Base-by-base conservation (phyloP, 2,888 invertebrate species). In the Nephrotoma flavescens region DNA sequence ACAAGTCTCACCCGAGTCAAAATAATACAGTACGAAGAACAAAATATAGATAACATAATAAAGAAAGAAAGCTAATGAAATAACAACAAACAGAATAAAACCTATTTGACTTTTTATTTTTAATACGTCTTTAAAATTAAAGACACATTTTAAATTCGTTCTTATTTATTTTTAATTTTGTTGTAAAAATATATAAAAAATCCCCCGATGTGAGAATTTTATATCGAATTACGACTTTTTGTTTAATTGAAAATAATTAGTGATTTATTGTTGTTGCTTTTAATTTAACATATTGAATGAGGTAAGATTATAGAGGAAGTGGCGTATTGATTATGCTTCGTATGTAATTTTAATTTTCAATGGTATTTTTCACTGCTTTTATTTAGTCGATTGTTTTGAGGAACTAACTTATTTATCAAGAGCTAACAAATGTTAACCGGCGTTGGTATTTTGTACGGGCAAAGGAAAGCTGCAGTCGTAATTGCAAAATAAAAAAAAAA, bases 171-270 rank as follows among this genome's bases (percentile, higher is more conserved):
- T 84, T 84, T 42, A 41, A 41, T 83, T 41, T 41, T 83, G 41
- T 83, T 83, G 41, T 83, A 83, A 57, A 57, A 57, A 57, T 57
- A 57, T 57, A 57, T 57, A 71, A 42, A 84, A 57, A 84, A 41
- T 42, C 84, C 84, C 84, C 84, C 42, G 84, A 84, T 84, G 84
- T 84, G 84, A 84, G 84, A 84, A 42, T 84, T 84, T 84, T 84
- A 84, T 84, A 84, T 84, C 84, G 15, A 84, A 84, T 84, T 84
- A 7, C 84, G 71, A 71, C 19, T 71, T 31, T 44, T 44, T 44
- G 19, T 71, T 71, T 71, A 71, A 71, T 71, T 71, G 31, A 71
- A 71, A 19, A 31, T 71, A 71, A 71, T 71, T 71, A 71, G 71
- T 71, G 71, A 71, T 71, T 71, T 71, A 31, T 71, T 71, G 52